Evolutionary conservation across 2,113 vertebrate species (phyloP), one percentile per base, ranked within the genome.

Genomic region (Dascyllus trimaculatus): DNA sequence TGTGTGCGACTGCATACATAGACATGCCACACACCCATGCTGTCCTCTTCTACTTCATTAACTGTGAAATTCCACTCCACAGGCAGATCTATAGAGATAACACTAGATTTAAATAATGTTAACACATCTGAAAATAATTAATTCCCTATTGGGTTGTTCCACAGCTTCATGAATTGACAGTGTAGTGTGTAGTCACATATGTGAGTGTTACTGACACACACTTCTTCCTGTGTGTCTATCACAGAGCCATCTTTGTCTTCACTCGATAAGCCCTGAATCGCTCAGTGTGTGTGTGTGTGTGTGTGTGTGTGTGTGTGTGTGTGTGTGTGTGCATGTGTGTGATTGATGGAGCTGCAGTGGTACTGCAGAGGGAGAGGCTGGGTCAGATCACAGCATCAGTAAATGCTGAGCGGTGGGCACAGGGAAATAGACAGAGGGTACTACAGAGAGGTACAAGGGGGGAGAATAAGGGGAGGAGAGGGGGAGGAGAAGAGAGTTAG

Each of bases 321-420:
- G 29, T 51, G 53, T 25, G 75, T 6, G 51, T 5, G 35, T 60
- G 75, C 4, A 5, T 64, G 80, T 62, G 64, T 2, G 56, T 88
- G 90, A 93, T 92, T 93, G 92, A 93, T 93, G 86, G 84, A 86
- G 84, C 88, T 90, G 91, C 92, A 92, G 90, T 89, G 82, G 76
- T 82, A 88, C 82, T 92, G 92, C 85, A 89, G 87, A 77, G 75
- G 54, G 52, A 64, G 58, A 71, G 48, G 54, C 75, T 88, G 70
- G 75, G 72, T 90, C 81, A 80, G 81, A 89, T 84, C 84, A 63
- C 84, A 84, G 86, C 43, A 70, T 67, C 74, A 66, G 81, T 84
- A 85, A 88, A 82, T 85, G 86, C 88, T 82, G 87, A 91, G 80
- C 48, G 66, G 76, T 68, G 57, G 67, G 57, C 38, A 85, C 15